Evolutionary conservation across 2,888 invertebrate species (phyloP).

Genomic region (Mantis religiosa): DNA sequence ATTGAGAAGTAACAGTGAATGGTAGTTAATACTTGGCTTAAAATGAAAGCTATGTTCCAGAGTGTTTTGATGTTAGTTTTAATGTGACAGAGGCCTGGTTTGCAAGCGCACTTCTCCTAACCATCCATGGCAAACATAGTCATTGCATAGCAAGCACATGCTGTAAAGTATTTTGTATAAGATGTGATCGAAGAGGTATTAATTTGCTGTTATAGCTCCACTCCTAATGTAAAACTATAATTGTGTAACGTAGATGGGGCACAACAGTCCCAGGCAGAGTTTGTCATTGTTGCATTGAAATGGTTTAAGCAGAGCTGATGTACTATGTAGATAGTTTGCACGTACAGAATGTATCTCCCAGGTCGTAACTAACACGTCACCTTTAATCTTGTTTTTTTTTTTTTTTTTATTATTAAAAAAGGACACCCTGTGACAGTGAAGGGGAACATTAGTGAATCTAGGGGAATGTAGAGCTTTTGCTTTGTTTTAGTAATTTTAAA

Average conservation of each 20-base stretch:
- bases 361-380: too few relatives aligned
- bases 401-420: too few relatives aligned
- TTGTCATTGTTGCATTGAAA: background rate
- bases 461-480: background rate
- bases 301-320: background rate
- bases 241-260: background rate
- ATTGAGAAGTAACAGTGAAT: too few relatives aligned
- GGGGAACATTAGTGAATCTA: too few relatives aligned
- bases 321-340: background rate
- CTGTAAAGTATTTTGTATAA: slow-evolving; percentile 10
- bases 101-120: background rate
- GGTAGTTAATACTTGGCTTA: too few relatives aligned
- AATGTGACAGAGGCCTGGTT: background rate
- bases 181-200: slow-evolving; percentile 10
- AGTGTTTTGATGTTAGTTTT: too few relatives aligned
- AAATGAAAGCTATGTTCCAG: too few relatives aligned
- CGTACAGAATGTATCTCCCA: background rate
- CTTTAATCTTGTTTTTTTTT: too few relatives aligned
- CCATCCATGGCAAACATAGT: background rate
- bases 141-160: slow-evolving; percentile 1
- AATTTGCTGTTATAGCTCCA: slow-evolving; percentile 8
- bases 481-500: background rate
- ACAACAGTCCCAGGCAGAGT: background rate
- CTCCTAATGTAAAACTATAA: background rate
- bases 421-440: too few relatives aligned